Base-by-base conservation (phyloP, 35 echinoderm and acorn worm species). In the Ophioderma brevispina region DNA sequence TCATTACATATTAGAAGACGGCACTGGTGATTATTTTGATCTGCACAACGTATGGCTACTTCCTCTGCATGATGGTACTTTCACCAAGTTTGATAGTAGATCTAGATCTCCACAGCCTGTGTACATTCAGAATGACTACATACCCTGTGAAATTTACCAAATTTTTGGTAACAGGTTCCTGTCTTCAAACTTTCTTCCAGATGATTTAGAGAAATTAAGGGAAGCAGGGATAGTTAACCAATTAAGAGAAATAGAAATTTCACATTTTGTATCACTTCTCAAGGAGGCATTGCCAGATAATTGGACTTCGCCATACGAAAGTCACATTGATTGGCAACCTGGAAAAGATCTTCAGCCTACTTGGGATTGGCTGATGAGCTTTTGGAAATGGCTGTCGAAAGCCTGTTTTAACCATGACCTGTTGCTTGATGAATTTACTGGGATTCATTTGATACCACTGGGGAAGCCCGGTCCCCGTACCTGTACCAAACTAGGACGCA, bases 361-460 rank as follows among this genome's bases (percentile, higher is more conserved):
- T 23, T 0, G 0, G 33, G 13, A 85, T 21, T 85, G 83, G 83
- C 52, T 85, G 37, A 21, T 55, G 23, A 63, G n/a, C 10, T 10
- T 85, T 23, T 85, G 83, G 83, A 59, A 63, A 32, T 85, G 83
- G 83, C 36, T 85, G 55, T n/a, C n/a, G n/a, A n/a, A n/a, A 85
- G 33, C 17, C 52, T n/a, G 38, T 17, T 64, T 64, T 59, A 49
- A 85, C 38, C n/a, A 23, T 1, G 37, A 38, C 32, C 13, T 70
- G 13, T n/a, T 10, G 2, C 31, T 85, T 28, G 52, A 59, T 14
- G 36, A 36, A 64, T 85, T 85, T 28, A 32, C 35, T 35, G 52
- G 70, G 18, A 64, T 85, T 52, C 83, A 49, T 43, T 37, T 85
- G 13, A 33, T 85, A 13, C 83, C 83, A 52, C 13, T 85, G 19